These are phyloP conservation scores for Drosophila neonasuta DNA, from an alignment of 2,888 invertebrate genomes.

Conservation along the genomic window DNA sequence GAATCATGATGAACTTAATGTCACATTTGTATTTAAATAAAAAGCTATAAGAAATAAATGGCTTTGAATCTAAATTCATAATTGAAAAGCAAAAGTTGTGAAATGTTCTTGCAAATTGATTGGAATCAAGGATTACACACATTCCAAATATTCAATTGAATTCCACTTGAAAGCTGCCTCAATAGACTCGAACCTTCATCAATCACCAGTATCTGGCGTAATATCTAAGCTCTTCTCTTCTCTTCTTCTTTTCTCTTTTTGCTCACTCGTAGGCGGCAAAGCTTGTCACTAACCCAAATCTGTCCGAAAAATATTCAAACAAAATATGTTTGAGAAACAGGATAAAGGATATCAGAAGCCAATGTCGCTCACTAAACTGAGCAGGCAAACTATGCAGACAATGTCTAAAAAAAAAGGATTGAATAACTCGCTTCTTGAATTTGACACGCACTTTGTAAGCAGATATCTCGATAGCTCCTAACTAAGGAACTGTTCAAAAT, in stretches of 20 bases:
- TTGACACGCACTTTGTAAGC: conserved; percentile 74
- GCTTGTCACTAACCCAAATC: conserved; percentile 54
- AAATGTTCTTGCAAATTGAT: conserved; percentile 25
- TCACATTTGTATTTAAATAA: too few relatives aligned
- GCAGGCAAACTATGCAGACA: conserved; percentile 56
- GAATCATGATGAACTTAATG: too few relatives aligned
- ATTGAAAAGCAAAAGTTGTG: not conserved
- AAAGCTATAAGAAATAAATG: not conserved
- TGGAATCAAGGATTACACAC: conserved; percentile 16
- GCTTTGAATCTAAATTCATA: not conserved
- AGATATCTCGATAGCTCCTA: conserved; percentile 41
- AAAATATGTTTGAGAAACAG: conserved; percentile 48
- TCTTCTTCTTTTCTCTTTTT: not conserved
- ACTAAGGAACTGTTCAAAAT: conserved; percentile 29
- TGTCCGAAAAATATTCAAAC: conserved; percentile 39
- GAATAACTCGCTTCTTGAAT: conserved; percentile 70
- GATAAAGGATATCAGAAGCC: conserved; percentile 39
- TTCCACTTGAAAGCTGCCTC: conserved; percentile 23
- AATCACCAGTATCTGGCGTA: conserved; percentile 39
- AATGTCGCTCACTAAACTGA: conserved; percentile 32
- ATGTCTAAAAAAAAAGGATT: conserved; percentile 63
- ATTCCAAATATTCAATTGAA: conserved; percentile 20
- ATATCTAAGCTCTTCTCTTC: conserved; percentile 21
- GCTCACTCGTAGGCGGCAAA: conserved; percentile 12
- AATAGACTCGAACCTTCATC: conserved; percentile 51